Conservation (phyloP, 2,888 invertebrate genomes). For the Lingula anatina region DNA sequence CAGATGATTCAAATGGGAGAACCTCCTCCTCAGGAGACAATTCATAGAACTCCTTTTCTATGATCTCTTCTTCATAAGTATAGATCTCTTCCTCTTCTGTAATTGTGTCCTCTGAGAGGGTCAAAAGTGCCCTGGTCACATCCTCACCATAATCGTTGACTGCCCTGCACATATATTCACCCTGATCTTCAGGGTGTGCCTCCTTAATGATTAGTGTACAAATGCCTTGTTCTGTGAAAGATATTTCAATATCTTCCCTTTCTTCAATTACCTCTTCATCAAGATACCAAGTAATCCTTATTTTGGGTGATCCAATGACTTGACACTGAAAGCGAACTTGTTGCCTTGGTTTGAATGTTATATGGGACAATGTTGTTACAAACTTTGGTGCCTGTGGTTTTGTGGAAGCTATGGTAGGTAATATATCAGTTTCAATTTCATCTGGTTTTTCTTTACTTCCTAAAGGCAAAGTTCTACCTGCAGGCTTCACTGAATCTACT, state of each 20-base stretch:
- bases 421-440: background rate
- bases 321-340: conserved; percentile 29
- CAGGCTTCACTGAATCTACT: too few species aligned
- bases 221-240: conserved; percentile 49
- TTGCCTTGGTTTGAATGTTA: conserved; percentile 16
- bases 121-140: conserved; percentile 68
- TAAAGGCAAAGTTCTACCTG: too few species aligned
- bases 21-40: too few species aligned
- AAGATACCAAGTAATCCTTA: conserved; percentile 71
- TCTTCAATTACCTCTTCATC: conserved; percentile 63
- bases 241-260: conserved; percentile 32
- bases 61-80: too few species aligned
- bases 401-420: background rate
- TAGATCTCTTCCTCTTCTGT: too few species aligned
- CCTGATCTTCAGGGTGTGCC: conserved; percentile 92
- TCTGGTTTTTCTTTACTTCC: too few species aligned
- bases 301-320: conserved; percentile 39
- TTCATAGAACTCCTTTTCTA: too few species aligned
- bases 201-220: conserved; percentile 86
- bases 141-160: conserved; percentile 91
- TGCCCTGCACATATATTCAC: conserved; percentile 92
- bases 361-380: background rate
- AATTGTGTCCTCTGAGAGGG: too few species aligned
- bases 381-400: background rate
- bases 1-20: too few species aligned